phyloP scores from a whole-genome alignment of 1,140 invertebrate species.

The Heterodera schachtii region DNA sequence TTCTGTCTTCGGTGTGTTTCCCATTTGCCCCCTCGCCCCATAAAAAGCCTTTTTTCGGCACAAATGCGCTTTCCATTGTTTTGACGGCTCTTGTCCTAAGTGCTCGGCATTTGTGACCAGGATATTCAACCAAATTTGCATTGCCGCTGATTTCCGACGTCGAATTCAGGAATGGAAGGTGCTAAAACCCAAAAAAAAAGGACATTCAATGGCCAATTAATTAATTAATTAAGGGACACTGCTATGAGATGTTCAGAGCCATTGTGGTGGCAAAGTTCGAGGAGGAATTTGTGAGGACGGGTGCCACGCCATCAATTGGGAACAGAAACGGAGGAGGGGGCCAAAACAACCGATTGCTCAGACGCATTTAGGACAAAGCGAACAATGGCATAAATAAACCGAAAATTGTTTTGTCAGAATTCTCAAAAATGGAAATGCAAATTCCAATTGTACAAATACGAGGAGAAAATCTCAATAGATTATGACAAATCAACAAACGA shows the following conservation, averaged over 20 bases:
- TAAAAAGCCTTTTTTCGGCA: conserved; percentile 27
- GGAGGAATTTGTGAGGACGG: conserved; percentile 43
- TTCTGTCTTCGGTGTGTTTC: conserved; percentile 45
- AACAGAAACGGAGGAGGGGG: conserved; percentile 19
- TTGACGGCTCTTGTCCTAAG: conserved; percentile 56
- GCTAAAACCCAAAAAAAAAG: background rate
- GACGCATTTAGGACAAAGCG: background rate
- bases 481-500: conserved; percentile 2
- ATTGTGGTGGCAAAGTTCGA: conserved; percentile 53
- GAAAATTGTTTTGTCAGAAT: conserved; percentile 13
- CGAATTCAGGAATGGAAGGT: conserved; percentile 47
- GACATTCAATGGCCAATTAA: background rate
- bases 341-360: background rate
- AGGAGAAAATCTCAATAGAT: too few relatives aligned
- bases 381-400: background rate
- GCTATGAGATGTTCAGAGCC: conserved; percentile 57
- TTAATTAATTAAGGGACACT: conserved; percentile 50
- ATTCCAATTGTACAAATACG: too few relatives aligned
- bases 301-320: conserved; percentile 51
- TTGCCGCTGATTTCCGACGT: conserved; percentile 52
- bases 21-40: background rate
- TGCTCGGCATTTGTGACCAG: conserved; percentile 59
- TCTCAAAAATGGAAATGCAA: background rate
- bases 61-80: conserved; percentile 58
- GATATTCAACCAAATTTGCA: conserved; percentile 60